These are phyloP conservation scores for Xiphydria camelus DNA, from an alignment of 2,888 invertebrate genomes.

Conservation along the genomic window DNA sequence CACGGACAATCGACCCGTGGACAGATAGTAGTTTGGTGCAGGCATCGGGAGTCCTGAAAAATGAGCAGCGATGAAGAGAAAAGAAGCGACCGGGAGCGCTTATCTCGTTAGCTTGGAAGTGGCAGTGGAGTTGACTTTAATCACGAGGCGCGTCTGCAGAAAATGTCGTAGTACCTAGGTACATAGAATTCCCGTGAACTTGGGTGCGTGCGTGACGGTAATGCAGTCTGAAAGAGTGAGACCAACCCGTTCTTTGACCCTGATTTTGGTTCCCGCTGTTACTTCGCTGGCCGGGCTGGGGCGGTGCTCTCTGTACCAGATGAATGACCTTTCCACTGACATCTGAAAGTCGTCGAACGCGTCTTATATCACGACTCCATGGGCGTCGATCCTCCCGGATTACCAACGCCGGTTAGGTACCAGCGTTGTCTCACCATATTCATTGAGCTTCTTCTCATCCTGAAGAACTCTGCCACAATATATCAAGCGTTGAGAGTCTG, in stretches of 20 bases:
- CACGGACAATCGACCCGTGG: constrained; percentile 60
- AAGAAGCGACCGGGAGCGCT: neutral
- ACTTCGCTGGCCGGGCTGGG: constrained; percentile 60
- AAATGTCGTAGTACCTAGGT: constrained; percentile 64
- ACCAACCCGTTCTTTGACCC: constrained; percentile 37
- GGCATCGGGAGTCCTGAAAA: constrained; percentile 57
- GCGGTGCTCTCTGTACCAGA: constrained; percentile 86
- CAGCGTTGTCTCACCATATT: constrained; percentile 72
- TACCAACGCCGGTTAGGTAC: neutral
- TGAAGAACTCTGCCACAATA: constrained; percentile 92
- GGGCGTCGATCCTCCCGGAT: constrained; percentile 4
- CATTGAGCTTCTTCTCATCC: constrained; percentile 82
- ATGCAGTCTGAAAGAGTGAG: constrained; percentile 40
- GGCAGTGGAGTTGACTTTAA: too few relatives aligned
- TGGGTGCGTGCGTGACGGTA: constrained; percentile 44
- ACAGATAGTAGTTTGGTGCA: constrained; percentile 60
- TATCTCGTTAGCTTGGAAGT: too few relatives aligned
- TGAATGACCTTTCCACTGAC: constrained; percentile 92
- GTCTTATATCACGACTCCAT: too few relatives aligned
- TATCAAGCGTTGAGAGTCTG: constrained; percentile 85
- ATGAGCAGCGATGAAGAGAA: too few relatives aligned
- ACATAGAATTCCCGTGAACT: constrained; percentile 61
- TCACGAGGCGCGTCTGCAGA: constrained; percentile 61
- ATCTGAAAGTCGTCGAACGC: constrained; percentile 62
- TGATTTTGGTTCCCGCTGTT: constrained; percentile 51